Conservation (phyloP, 2,888 invertebrate genomes). For the Abscondita cerata region DNA sequence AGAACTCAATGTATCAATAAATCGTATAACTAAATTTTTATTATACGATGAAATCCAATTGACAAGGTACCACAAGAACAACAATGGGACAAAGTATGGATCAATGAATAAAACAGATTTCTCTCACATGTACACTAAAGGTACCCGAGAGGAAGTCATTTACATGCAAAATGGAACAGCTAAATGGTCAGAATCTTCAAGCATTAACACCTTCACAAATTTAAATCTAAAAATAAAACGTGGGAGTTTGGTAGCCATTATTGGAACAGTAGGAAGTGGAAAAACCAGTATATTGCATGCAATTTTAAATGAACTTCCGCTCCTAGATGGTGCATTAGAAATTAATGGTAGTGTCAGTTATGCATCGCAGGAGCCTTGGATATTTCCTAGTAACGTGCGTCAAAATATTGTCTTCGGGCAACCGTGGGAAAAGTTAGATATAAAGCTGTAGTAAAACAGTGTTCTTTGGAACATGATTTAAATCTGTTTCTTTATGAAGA, state of each 20-base stretch:
- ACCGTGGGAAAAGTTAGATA: constrained; percentile 69
- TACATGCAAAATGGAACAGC: constrained; percentile 69
- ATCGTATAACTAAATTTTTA: constrained; percentile 70
- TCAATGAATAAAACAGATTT: too few species aligned
- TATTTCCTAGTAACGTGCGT: constrained; percentile 71
- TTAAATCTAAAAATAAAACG: constrained; percentile 65
- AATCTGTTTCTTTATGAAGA: constrained; percentile 76
- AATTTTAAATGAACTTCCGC: constrained; percentile 74
- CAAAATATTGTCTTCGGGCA: constrained; percentile 86
- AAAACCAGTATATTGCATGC: constrained; percentile 70
- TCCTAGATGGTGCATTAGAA: constrained; percentile 64
- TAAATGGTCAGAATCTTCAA: constrained; percentile 69
- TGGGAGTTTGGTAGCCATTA: constrained; percentile 53
- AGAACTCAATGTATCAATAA: constrained; percentile 79
- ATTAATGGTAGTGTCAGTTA: constrained; percentile 65
- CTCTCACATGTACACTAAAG: too few species aligned
- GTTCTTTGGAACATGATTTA: constrained; percentile 75
- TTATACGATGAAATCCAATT: constrained; percentile 57
- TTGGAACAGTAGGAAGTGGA: constrained; percentile 76
- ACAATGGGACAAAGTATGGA: too few species aligned
- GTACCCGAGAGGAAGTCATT: neutral
- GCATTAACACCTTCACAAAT: constrained; percentile 71
- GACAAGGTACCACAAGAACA: neutral
- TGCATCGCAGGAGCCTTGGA: constrained; percentile 85
- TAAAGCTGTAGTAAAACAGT: constrained; percentile 69